Evolutionary conservation across 2,888 invertebrate species (phyloP).

Genomic region (Sarcophaga carnaria): DNA sequence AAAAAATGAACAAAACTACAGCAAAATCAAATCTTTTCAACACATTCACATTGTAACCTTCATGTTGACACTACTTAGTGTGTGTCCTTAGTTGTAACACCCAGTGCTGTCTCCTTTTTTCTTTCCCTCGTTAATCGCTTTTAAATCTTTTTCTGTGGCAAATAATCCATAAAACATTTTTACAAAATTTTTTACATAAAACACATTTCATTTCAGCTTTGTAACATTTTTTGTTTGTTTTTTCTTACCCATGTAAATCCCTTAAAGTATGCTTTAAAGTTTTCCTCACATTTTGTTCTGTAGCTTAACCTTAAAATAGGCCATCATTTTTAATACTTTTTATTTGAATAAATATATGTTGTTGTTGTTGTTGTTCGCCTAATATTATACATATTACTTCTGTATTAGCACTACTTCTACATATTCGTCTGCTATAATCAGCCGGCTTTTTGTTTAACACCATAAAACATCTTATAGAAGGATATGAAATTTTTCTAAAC

Average conservation of each 20-base stretch:
- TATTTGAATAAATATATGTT: not conserved
- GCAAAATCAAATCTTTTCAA: constrained; percentile 36
- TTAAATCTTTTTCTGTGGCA: constrained; percentile 16
- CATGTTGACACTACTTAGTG: no score
- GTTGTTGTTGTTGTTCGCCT: not conserved
- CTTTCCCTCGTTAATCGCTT: not conserved
- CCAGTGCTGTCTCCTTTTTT: not conserved
- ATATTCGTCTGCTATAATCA: constrained; percentile 4
- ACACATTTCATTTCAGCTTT: constrained; percentile 28
- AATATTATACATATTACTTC: constrained; percentile 17
- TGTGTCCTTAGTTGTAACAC: not conserved
- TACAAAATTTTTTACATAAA: not conserved
- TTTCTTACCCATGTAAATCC: constrained; percentile 27
- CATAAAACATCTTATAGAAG: not conserved
- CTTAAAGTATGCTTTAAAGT: constrained; percentile 49
- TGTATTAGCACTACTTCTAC: not conserved
- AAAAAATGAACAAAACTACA: not conserved
- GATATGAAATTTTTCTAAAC: not conserved
- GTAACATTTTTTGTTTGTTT: not conserved
- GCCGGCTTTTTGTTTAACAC: not conserved
- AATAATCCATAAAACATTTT: constrained; percentile 52
- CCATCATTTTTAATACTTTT: constrained; percentile 18
- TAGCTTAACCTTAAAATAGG: constrained; percentile 35
- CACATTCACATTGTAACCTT: constrained; percentile 24
- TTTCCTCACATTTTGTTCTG: constrained; percentile 29